Evolutionary conservation across 92 coral and sea anemone species (phyloP), one percentile per base, ranked within the genome.

Genomic region (Montipora capitata): DNA sequence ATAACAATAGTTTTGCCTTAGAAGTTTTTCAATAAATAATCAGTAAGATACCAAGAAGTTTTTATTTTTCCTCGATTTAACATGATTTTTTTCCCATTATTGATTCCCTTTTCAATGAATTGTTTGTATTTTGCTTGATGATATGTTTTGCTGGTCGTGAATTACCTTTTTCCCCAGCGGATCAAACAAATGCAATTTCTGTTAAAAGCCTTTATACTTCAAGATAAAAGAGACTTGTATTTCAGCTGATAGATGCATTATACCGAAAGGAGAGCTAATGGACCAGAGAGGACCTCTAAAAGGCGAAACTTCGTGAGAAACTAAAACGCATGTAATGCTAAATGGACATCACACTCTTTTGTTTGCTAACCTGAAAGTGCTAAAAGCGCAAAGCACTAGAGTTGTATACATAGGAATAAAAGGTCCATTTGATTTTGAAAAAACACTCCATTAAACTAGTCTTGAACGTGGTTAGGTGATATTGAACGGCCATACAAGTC

Each of bases 351-450:
- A 57, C 42, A 54, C 87, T 59, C 69, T 45, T 71, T 59, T 83
- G 79, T 83, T 83, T 83, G 79, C 87, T 61, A 72, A 71, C 79
- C 52, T 83, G 87, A 83, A 61, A 83, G 79, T 83, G 87, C 87
- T 83, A 83, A 83, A 83, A 83, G 87, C 87, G 78, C 58, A 83
- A 71, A 83, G 72, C 78, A 71, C 87, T 71, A 72, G 43, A 54
- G 17, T 18, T 83, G 78, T 83, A 83, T 83, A 61, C 87, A 71
- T 79, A 83, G 79, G 87, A 83, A 83, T 83, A 83, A 83, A 83
- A 62, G 87, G 79, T 71, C 87, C 85, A 81, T 81, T 81, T 81
- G 85, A 81, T 81, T 81, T 64, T 68, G 27, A 39, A 40, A 81
- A 81, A 81, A 81, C 85, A 68, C 85, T 81, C 85, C 85, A 68